Evolutionary conservation across 2,888 invertebrate species (phyloP).

Genomic region (Torymus auratus): DNA sequence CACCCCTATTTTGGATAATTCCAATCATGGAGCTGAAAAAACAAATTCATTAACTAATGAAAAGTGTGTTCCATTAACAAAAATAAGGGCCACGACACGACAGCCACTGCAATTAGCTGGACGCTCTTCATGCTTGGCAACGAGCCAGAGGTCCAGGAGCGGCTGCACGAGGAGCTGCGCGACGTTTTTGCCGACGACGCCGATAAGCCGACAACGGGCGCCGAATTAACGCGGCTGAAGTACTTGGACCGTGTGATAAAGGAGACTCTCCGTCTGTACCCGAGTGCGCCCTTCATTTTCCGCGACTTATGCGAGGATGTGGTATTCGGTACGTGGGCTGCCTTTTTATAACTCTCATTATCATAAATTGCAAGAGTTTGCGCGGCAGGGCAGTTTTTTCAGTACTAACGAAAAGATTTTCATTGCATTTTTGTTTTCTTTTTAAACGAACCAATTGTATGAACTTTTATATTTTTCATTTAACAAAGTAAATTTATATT

Average conservation of each 20-base stretch:
- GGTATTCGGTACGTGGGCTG: constrained; percentile 69
- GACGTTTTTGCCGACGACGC: constrained; percentile 72
- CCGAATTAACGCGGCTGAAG: constrained; percentile 74
- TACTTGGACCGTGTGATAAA: constrained; percentile 81
- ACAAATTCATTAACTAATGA: neutral
- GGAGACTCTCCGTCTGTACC: constrained; percentile 79
- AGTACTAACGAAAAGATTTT: too few species aligned
- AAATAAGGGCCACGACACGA: constrained; percentile 78
- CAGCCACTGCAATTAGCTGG: constrained; percentile 78
- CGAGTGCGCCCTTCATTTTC: constrained; percentile 78
- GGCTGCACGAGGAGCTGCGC: constrained; percentile 76
- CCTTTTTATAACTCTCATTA: neutral
- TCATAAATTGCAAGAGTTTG: neutral
- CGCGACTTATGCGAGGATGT: constrained; percentile 77
- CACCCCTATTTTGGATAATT: too few species aligned
- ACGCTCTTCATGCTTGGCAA: constrained; percentile 77
- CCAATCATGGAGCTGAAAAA: neutral
- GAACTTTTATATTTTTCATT: too few species aligned
- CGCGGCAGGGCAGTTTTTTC: too few species aligned
- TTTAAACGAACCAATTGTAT: too few species aligned
- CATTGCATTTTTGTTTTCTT: too few species aligned
- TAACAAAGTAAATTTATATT: constrained; percentile 49
- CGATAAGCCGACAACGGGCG: constrained; percentile 65
- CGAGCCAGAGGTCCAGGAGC: constrained; percentile 77
- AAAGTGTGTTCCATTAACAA: constrained; percentile 1